Evolutionary conservation across 2,797 vertebrate genomes (phyloP).

Genomic region (Rhynchotus rufescens): DNA sequence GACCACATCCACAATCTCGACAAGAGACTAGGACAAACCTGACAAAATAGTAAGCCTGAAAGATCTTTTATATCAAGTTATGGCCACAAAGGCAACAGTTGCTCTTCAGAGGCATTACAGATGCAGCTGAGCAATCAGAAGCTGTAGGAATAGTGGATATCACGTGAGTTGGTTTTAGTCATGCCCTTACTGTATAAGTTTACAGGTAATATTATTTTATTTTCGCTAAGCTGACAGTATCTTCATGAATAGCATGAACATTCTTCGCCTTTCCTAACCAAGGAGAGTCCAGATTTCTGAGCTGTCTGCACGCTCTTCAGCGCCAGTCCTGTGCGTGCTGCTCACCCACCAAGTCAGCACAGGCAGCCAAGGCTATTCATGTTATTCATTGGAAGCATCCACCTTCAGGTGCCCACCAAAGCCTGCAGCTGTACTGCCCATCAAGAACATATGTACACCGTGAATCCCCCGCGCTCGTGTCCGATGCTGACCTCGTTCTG

Average conservation of each 20-base stretch:
- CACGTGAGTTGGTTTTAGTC: neutral
- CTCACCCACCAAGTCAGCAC: neutral
- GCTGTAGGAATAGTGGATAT: slow-evolving; percentile 39
- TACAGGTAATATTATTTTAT: neutral
- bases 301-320: slow-evolving; percentile 32
- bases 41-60: slow-evolving; percentile 76
- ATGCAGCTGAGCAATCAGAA: slow-evolving; percentile 57
- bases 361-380: neutral
- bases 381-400: neutral
- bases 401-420: slow-evolving; percentile 1
- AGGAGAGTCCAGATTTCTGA: neutral
- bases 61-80: slow-evolving; percentile 52
- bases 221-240: neutral
- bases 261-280: neutral
- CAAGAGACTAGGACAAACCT: slow-evolving; percentile 74
- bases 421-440: slow-evolving; percentile 22
- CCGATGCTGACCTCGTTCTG: neutral
- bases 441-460: slow-evolving; percentile 10
- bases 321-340: neutral
- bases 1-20: slow-evolving; percentile 77
- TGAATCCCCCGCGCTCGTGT: neutral
- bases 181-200: slow-evolving; percentile 41
- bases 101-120: slow-evolving; percentile 57
- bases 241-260: slow-evolving; percentile 15
- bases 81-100: slow-evolving; percentile 68